Evolutionary conservation across 2,888 invertebrate genomes (phyloP).

Genomic region (Portevinia maculata): DNA sequence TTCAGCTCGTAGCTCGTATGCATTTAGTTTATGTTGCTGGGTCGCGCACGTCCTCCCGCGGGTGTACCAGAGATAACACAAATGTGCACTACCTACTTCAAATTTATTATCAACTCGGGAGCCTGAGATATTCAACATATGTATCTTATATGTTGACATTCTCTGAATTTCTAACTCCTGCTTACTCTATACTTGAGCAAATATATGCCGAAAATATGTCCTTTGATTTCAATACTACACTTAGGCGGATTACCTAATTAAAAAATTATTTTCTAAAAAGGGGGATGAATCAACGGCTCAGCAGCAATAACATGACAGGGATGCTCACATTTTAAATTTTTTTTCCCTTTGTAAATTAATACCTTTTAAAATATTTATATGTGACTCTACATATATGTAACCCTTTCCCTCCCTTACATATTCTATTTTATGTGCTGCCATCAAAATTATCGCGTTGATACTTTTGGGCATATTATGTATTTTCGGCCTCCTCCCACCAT

Average conservation of each 20-base stretch:
- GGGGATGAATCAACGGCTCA: conserved; percentile 39
- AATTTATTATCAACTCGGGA: conserved; percentile 72
- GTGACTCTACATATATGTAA: conserved; percentile 29
- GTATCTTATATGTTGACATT: conserved; percentile 46
- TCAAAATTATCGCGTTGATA: conserved; percentile 72
- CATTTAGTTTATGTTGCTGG: conserved; percentile 55
- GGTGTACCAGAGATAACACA: conserved; percentile 67
- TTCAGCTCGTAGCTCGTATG: conserved; percentile 28
- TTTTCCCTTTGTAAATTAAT: conserved; percentile 54
- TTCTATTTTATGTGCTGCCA: conserved; percentile 64
- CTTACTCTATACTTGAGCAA: conserved; percentile 28
- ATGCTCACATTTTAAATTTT: conserved; percentile 41
- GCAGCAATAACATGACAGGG: conserved; percentile 24
- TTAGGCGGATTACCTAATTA: conserved; percentile 62
- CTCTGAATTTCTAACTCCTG: conserved; percentile 30
- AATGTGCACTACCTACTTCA: conserved; percentile 70
- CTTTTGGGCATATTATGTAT: conserved; percentile 52
- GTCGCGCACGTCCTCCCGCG: conserved; percentile 57
- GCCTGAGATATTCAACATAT: conserved; percentile 48
- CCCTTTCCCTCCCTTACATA: conserved; percentile 44
- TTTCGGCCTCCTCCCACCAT: conserved; percentile 2
- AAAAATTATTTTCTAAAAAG: conserved; percentile 59
- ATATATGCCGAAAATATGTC: conserved; percentile 49
- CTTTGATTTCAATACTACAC: conserved; percentile 52
- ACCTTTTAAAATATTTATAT: conserved; percentile 58